Conservation (phyloP, 2,113 vertebrate species). For the Rhineura floridana region DNA sequence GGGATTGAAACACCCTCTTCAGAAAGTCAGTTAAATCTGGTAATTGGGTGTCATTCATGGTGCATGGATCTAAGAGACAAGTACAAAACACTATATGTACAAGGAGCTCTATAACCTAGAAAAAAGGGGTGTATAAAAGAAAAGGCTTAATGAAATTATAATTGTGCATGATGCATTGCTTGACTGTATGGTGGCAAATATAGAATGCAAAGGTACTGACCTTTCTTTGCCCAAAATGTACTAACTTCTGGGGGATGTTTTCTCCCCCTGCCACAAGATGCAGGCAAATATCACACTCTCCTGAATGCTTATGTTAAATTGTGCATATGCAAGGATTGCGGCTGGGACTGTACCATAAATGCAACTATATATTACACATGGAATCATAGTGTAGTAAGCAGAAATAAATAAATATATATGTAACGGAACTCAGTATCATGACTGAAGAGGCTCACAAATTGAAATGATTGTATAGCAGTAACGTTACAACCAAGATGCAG, state of each 20-base stretch:
- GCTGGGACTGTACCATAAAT: conserved; percentile 8
- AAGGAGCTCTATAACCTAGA: background rate
- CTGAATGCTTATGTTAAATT: conserved; percentile 24
- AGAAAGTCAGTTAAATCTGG: conserved; percentile 25
- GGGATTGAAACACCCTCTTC: conserved; percentile 26
- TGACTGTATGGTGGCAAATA: background rate
- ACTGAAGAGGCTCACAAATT: conserved; percentile 61
- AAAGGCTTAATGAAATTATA: conserved; percentile 20
- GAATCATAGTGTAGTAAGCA: conserved; percentile 39
- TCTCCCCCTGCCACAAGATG: background rate
- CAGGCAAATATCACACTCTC: conserved; percentile 28
- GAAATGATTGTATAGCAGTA: conserved; percentile 48
- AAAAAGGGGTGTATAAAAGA: conserved; percentile 24
- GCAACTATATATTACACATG: conserved; percentile 12
- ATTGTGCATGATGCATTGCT: conserved; percentile 1
- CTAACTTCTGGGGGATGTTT: background rate
- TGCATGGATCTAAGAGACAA: background rate
- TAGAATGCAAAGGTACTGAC: conserved; percentile 12
- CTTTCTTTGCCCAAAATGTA: conserved; percentile 31
- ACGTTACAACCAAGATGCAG: conserved; percentile 45
- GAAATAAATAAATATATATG: conserved; percentile 39
- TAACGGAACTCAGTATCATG: conserved; percentile 49
- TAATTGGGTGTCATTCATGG: conserved; percentile 20
- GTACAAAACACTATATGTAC: background rate
- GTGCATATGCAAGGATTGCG: conserved; percentile 14